phyloP scores from a whole-genome alignment of 2,113 vertebrate genomes.

The Phoenicopterus ruber region DNA sequence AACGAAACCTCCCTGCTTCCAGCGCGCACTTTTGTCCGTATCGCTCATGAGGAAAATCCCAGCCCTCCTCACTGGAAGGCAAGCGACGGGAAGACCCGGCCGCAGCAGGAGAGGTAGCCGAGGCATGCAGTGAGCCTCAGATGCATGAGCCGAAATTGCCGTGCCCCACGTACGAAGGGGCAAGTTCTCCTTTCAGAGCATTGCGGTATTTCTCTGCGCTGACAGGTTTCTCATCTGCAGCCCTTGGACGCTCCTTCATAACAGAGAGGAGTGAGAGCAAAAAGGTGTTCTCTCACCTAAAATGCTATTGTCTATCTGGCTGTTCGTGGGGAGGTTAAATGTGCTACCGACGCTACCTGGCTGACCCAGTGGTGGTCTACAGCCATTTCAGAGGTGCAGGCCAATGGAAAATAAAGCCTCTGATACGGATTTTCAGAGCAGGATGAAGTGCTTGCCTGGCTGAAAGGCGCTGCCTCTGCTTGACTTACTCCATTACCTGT shows the following conservation, averaged over 20 bases:
- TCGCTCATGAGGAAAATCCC: not conserved
- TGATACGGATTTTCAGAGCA: not conserved
- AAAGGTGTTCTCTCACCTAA: not conserved
- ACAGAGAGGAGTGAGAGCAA: not conserved
- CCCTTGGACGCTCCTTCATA: not conserved
- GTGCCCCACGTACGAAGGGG: accelerated
- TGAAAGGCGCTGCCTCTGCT: not conserved
- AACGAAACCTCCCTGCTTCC: not conserved
- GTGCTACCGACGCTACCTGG: not conserved
- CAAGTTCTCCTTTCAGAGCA: not conserved
- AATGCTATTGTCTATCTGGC: not conserved
- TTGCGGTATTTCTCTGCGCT: not conserved
- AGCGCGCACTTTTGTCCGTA: not conserved
- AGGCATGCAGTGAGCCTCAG: not conserved
- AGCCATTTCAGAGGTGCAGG: not conserved
- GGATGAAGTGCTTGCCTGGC: not conserved
- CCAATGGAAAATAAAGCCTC: not conserved
- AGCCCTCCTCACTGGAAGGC: not conserved
- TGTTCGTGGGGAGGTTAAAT: not conserved
- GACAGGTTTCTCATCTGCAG: not conserved
- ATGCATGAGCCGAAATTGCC: not conserved
- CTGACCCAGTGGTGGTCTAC: not conserved
- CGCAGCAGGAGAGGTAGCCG: not conserved
- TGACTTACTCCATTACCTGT: not conserved
- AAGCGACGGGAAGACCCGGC: not conserved